Conservation (phyloP, 2,888 invertebrate genomes). For the Aphodius granarius region DNA sequence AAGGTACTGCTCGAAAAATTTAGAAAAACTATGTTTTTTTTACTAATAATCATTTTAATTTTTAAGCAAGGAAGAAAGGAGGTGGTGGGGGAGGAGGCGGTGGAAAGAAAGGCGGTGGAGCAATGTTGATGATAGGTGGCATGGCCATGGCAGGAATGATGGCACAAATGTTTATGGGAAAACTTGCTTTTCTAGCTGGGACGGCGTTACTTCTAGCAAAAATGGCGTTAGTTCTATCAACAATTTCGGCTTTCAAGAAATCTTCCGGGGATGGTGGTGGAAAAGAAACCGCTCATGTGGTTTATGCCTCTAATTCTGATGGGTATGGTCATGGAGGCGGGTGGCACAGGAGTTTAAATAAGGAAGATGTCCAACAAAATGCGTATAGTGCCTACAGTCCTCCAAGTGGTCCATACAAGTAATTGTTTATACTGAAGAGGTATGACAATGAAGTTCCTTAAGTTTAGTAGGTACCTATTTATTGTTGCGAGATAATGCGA, state of each 20-base stretch:
- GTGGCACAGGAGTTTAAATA: conserved; percentile 38
- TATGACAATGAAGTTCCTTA: neutral
- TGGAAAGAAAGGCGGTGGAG: conserved; percentile 41
- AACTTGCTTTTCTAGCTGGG: conserved; percentile 68
- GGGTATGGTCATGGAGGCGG: conserved; percentile 44
- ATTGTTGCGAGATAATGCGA: neutral
- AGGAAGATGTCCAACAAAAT: conserved; percentile 21
- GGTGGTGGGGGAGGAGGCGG: conserved; percentile 38
- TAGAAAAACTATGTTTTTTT: neutral
- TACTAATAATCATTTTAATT: conserved; percentile 20
- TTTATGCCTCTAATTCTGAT: conserved; percentile 54
- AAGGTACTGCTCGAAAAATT: conserved; percentile 41
- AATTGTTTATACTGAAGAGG: neutral
- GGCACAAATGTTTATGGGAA: conserved; percentile 68
- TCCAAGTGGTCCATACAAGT: neutral
- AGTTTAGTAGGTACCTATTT: neutral
- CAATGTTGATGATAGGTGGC: conserved; percentile 61
- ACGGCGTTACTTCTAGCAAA: conserved; percentile 69
- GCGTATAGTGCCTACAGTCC: neutral
- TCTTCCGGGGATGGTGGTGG: conserved; percentile 56
- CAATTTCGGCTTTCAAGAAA: conserved; percentile 67
- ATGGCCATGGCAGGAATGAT: conserved; percentile 65
- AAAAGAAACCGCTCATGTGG: conserved; percentile 50
- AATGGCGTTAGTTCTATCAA: conserved; percentile 63
- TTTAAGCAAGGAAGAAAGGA: conserved; percentile 16